These are phyloP conservation scores for Melanotaenia nigrans DNA, from an alignment of 2,797 vertebrate genomes.

Conservation along the genomic window DNA sequence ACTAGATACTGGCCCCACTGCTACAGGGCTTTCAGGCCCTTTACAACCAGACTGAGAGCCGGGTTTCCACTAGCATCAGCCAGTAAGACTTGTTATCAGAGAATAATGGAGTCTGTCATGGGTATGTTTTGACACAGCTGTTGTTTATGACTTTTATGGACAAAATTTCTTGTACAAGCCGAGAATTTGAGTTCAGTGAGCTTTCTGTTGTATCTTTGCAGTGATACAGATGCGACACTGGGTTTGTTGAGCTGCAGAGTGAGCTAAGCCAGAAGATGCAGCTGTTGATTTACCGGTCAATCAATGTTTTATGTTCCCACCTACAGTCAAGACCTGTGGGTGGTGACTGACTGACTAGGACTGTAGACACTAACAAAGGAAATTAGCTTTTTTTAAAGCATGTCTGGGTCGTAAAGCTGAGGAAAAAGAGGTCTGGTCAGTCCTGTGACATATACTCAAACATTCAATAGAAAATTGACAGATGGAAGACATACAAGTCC, in stretches of 20 bases:
- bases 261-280: not conserved
- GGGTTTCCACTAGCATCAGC: not conserved
- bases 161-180: not conserved
- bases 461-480: not conserved
- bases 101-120: not conserved
- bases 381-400: not conserved
- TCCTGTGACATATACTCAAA: not conserved
- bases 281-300: constrained; percentile 2
- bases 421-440: not conserved
- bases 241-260: not conserved
- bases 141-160: not conserved
- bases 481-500: not conserved
- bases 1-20: not conserved
- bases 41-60: not conserved
- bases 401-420: not conserved
- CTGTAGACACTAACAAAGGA: constrained; percentile 3
- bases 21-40: not conserved
- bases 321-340: not conserved
- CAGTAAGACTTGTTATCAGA: not conserved
- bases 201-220: not conserved
- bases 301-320: not conserved
- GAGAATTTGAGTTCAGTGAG: not conserved
- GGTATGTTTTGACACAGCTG: not conserved
- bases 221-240: not conserved
- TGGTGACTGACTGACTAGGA: not conserved